Percentiles rank a stretch among this genome's conserved stretches.
These are phyloP conservation scores for Volucella inflata DNA, from an alignment of 2,888 invertebrate genomes.

Conservation along the genomic window DNA sequence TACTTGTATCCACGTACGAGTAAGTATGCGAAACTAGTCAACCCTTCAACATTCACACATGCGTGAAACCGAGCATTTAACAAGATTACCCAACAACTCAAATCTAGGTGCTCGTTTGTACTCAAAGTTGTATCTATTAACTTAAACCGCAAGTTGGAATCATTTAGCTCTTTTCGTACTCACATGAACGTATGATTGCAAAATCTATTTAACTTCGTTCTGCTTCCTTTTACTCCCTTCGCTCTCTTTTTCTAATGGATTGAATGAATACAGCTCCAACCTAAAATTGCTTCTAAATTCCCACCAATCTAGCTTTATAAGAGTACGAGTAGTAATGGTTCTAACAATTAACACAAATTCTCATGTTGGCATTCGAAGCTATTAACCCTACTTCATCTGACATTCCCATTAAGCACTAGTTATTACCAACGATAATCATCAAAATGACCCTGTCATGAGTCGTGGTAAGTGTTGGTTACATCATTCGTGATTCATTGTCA, in stretches of 20 bases:
- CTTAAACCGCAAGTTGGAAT: constrained; percentile 16
- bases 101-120: constrained; percentile 8
- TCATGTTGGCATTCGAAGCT: constrained; percentile 11
- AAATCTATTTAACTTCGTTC: background rate
- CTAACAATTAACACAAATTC: constrained; percentile 42
- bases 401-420: constrained; percentile 16
- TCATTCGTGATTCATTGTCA: background rate
- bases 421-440: background rate
- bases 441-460: constrained; percentile 15
- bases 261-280: background rate
- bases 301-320: constrained; percentile 1
- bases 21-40: no score
- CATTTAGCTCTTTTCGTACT: background rate
- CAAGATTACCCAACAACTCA: constrained; percentile 30
- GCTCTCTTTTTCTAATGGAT: background rate
- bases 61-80: constrained; percentile 2
- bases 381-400: constrained; percentile 2
- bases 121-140: background rate
- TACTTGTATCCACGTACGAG: background rate
- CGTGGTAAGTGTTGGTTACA: constrained; percentile 29
- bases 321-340: background rate
- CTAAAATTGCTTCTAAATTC: constrained; percentile 20
- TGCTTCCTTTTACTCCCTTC: background rate
- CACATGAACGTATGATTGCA: constrained; percentile 14
- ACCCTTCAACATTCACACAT: constrained; percentile 1